A percentile compares a stretch with the other conserved stretches of the same genome.
phyloP scores from a whole-genome alignment of 2,888 invertebrate genomes.

The Microplitis deprimator region DNA sequence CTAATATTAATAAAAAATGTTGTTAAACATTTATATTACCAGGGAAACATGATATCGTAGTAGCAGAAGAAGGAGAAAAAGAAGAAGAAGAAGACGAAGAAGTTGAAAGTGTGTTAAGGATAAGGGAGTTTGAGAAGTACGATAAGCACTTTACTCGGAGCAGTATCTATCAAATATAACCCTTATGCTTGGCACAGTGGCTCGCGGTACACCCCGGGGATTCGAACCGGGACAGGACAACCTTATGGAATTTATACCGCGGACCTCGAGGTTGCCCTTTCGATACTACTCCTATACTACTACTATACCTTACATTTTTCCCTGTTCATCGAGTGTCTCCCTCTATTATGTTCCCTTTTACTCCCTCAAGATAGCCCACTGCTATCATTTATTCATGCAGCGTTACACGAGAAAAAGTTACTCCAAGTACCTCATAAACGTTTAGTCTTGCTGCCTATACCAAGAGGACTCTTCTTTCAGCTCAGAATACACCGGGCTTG shows the following conservation, averaged over 20 bases:
- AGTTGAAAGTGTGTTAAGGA: not conserved
- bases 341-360: slow-evolving; percentile 5
- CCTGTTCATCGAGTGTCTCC: slow-evolving; percentile 44
- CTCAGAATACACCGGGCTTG: slow-evolving; percentile 42
- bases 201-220: slow-evolving; percentile 61
- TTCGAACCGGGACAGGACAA: slow-evolving; percentile 60
- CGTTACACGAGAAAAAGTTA: slow-evolving; percentile 67
- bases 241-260: slow-evolving; percentile 68
- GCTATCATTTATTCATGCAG: slow-evolving; percentile 69
- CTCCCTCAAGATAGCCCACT: slow-evolving; percentile 50
- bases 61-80: not conserved
- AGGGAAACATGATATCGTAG: not conserved
- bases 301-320: slow-evolving; percentile 55
- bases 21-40: slow-evolving; percentile 1
- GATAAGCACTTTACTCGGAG: slow-evolving; percentile 68
- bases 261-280: slow-evolving; percentile 52
- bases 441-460: slow-evolving; percentile 58
- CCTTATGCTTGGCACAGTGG: slow-evolving; percentile 59
- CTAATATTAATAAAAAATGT: not conserved
- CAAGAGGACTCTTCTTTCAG: not conserved
- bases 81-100: not conserved
- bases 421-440: slow-evolving; percentile 69
- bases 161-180: slow-evolving; percentile 70
- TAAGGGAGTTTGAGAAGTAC: slow-evolving; percentile 62
- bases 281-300: slow-evolving; percentile 43